Evolutionary conservation across 2,797 vertebrate genomes (phyloP), one percentile per base, ranked within the genome.

Genomic region (Oryzias sinensis): DNA sequence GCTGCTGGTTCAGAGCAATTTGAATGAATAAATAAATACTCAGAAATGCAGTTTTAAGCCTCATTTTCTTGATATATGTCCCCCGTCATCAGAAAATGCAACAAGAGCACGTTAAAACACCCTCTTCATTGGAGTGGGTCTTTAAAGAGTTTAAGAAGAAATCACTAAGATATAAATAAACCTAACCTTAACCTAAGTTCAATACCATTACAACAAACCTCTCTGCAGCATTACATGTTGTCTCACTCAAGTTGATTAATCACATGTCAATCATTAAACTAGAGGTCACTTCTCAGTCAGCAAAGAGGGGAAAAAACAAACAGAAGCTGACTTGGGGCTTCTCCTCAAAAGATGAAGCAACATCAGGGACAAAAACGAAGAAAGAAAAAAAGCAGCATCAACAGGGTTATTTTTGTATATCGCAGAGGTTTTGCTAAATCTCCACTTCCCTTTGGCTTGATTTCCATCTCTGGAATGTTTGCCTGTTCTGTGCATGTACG

Each of bases 201-300:
- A 75, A 68, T 55, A 57, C 54, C 41, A 62, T 59, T 57, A 27
- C 29, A 63, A 53, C 66, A 66, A 43, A 44, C 43, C 76, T 82
- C 77, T 76, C 68, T 65, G 59, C 43, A 20, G 56, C 52, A 61
- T 57, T 67, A 70, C 84, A 82, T 85, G 59, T 69, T 14, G 45
- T 66, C 74, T 66, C 71, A 84, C 82, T 83, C 80, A 37, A 80
- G 70, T 80, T 73, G 69, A 90, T 87, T 87, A 88, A 87, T 91
- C 81, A 80, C 72, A 72, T 80, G 65, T 80, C 77, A 91, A 87
- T 89, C 86, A 87, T 88, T 83, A 88, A 84, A 65, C 66, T 73
- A 79, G 83, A 83, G 88, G 88, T 90, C 85, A 90, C 68, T 80
- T 79, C 72, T 77, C 67, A 76, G 75, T 63, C 72, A 65, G 70